These are phyloP conservation scores for Zaprionus kolodkinae DNA, from an alignment of 1,140 invertebrate genomes.

Conservation along the genomic window DNA sequence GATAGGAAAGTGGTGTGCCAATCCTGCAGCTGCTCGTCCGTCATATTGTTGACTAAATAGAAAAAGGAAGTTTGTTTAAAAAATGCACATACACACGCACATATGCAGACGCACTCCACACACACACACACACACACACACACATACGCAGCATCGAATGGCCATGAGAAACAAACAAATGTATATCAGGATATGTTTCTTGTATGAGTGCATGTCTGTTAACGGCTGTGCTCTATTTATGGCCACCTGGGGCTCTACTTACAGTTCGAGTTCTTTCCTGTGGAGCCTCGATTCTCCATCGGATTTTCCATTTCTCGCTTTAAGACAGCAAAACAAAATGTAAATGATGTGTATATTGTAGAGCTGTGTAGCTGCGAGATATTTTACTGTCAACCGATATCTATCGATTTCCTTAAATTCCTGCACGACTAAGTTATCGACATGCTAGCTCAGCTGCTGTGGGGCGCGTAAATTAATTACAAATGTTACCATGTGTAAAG, in stretches of 20 bases:
- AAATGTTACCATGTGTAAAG: no score
- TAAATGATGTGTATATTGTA: conserved; percentile 15
- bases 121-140: neutral
- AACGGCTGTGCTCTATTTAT: neutral
- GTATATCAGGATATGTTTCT: neutral
- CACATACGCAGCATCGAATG: neutral
- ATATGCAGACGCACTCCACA: neutral
- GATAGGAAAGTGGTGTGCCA: conserved; percentile 34
- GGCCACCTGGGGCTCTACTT: neutral
- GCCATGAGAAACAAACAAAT: conserved; percentile 12
- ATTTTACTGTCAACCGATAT: conserved; percentile 7
- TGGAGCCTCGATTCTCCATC: conserved; percentile 10
- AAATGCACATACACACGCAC: neutral
- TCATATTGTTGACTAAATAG: conserved; percentile 50
- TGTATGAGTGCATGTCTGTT: neutral
- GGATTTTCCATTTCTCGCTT: conserved; percentile 15
- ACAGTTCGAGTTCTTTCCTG: conserved; percentile 17
- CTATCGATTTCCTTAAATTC: neutral
- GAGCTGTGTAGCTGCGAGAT: neutral
- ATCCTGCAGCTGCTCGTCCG: conserved; percentile 37
- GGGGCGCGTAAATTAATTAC: neutral
- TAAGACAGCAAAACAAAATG: conserved; percentile 8
- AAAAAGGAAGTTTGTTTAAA: neutral
- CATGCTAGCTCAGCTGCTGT: neutral
- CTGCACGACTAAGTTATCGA: neutral